phyloP scores from a whole-genome alignment of 2,888 invertebrate species.

The Nesidiocoris tenuis region DNA sequence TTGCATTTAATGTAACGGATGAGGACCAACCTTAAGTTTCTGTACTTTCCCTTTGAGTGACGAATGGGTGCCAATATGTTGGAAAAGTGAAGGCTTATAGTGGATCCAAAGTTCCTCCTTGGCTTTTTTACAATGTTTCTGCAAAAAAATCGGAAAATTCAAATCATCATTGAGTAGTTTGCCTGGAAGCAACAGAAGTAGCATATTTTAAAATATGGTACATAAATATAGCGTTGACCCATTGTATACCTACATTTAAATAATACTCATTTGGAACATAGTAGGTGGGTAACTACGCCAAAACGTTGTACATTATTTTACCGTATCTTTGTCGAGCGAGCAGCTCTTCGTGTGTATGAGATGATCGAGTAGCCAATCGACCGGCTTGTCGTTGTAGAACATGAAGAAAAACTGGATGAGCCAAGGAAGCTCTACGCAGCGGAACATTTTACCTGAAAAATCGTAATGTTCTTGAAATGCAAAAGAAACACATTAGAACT shows the following conservation, averaged over 20 bases:
- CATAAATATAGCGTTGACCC: too few species aligned
- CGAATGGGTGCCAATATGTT: conserved; percentile 92
- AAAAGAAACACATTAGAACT: too few species aligned
- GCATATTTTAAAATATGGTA: too few species aligned
- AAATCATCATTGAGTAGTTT: too few species aligned
- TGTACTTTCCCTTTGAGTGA: conserved; percentile 95
- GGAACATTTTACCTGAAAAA: conserved; percentile 77
- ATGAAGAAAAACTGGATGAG: conserved; percentile 90
- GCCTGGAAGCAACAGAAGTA: too few species aligned
- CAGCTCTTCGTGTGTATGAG: conserved; percentile 88
- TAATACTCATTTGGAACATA: too few species aligned
- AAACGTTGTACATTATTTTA: conserved; percentile 56
- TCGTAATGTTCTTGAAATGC: too few species aligned
- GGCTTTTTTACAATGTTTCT: conserved; percentile 80
- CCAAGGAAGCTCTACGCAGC: conserved; percentile 79
- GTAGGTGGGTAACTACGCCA: not conserved
- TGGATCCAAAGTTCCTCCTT: conserved; percentile 79
- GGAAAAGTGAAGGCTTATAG: conserved; percentile 87
- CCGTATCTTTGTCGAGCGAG: conserved; percentile 71
- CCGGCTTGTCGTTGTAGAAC: conserved; percentile 94
- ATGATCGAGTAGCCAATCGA: conserved; percentile 93
- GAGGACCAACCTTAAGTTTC: conserved; percentile 76
- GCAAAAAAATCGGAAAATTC: too few species aligned
- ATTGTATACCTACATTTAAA: too few species aligned
- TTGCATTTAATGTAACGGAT: too few species aligned